Base-by-base conservation (phyloP, 1,140 invertebrate genomes). In the Cotesia chilonis region DNA sequence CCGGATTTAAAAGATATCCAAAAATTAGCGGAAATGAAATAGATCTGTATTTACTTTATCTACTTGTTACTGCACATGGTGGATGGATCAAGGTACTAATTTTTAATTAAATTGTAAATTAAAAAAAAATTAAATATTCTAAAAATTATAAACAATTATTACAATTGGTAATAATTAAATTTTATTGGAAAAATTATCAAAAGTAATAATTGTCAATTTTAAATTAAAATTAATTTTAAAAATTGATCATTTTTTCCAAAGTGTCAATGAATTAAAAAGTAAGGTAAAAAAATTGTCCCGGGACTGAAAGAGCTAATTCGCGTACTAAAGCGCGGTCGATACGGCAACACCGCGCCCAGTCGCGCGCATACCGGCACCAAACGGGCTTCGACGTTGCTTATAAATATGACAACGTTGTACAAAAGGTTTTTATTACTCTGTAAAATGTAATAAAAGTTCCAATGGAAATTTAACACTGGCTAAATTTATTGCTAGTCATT, bases 1-100 rank as follows among this genome's bases (percentile, higher is more conserved):
- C 94, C 52, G 88, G 92, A 54, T 92, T 94, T 82, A 90, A 91
- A 76, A 90, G 90, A 79, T 83, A 89, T 67, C 95, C 96, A 65
- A 91, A 92, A 85, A 92, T 98, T 72, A 95, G 92, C 87, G 95
- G 96, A 52, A 91, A 93, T 77, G 93, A 96, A 85, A 91, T 98
- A 80, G 96, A 98, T 89, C 89, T 98, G 64, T 96, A 95, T 87
- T 90, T 94, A 60, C 90, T 98, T 65, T 98, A 98, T 85, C 91
- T 91, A 75, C 90, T 96, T 79, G 96, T 98, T n/a, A 96, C 94
- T 73, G 92, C 92, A 66, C 90, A 94, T 80, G 96, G 96, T 79
- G 96, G 96, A 81, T 95, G 96, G 90, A 91, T 95, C 78, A 97
- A 96, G 92, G 96, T 98, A 86, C 90, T 89, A 81, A 9, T 59